Conservation (phyloP, 2,113 vertebrate species). For the Notiomystis cincta region DNA sequence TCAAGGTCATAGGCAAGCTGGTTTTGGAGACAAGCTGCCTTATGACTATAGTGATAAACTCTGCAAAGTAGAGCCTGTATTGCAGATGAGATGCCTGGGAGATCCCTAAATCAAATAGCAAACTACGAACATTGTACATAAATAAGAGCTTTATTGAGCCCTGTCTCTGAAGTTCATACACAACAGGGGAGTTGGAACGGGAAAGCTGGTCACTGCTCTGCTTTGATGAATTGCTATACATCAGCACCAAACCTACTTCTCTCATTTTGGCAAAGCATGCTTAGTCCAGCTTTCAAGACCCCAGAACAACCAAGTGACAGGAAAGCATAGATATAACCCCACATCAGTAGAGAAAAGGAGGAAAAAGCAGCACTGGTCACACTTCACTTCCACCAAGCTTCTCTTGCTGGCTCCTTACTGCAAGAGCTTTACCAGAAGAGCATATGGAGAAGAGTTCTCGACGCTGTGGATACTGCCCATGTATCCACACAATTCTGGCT, state of each 20-base stretch:
- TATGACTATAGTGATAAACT: background rate
- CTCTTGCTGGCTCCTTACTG: background rate
- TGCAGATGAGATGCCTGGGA: background rate
- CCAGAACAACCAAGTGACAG: background rate
- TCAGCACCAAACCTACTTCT: background rate
- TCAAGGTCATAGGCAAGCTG: slow-evolving; percentile 30
- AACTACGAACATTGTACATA: background rate
- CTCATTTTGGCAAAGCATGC: background rate
- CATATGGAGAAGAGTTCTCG: background rate
- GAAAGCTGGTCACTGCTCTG: background rate
- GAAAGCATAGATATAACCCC: background rate
- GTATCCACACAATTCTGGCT: background rate
- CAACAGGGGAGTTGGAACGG: background rate
- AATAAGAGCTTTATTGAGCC: background rate
- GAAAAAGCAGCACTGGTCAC: background rate
- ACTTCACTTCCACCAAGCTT: background rate
- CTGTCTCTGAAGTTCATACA: background rate
- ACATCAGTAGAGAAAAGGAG: background rate
- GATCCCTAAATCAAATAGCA: background rate
- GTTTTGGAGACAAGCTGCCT: background rate
- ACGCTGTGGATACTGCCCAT: background rate
- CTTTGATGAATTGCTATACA: background rate
- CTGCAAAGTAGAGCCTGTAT: background rate
- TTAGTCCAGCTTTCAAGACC: background rate
- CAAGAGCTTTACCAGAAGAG: background rate